Percentiles rank a stretch among this genome's conserved stretches.
Conservation (phyloP, 2,113 vertebrate species). For the Stigmatopora argus region DNA sequence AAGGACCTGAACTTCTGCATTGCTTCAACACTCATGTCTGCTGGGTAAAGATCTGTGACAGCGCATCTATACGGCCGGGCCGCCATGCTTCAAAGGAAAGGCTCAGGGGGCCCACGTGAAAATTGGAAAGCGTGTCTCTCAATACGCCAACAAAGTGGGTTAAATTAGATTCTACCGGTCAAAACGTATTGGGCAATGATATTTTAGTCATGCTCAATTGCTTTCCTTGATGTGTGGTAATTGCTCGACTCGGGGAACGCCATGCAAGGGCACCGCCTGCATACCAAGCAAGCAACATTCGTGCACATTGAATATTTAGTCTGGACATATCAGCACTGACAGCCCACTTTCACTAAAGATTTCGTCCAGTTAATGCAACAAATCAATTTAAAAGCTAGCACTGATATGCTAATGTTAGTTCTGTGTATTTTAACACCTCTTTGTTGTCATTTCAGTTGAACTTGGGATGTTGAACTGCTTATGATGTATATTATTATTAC, state of each 20-base stretch:
- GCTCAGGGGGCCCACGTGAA: constrained; percentile 40
- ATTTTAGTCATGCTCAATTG: constrained; percentile 72
- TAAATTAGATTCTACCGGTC: constrained; percentile 56
- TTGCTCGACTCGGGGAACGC: constrained; percentile 63
- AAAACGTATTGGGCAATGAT: constrained; percentile 59
- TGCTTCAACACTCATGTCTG: constrained; percentile 26
- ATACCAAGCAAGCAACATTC: constrained; percentile 49
- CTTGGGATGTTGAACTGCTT: too few relatives aligned
- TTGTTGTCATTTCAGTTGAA: too few relatives aligned
- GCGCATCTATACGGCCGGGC: constrained; percentile 25
- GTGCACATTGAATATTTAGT: background rate
- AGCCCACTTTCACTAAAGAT: background rate
- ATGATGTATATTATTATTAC: too few relatives aligned
- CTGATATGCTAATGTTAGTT: background rate
- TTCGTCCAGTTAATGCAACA: background rate
- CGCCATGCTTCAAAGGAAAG: constrained; percentile 40
- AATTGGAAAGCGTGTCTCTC: constrained; percentile 64
- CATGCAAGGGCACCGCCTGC: constrained; percentile 29
- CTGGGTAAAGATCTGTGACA: constrained; percentile 45
- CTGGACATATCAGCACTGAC: background rate
- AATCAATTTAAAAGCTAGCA: background rate
- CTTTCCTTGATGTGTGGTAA: constrained; percentile 69
- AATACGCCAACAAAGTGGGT: constrained; percentile 66
- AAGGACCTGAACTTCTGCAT: constrained; percentile 20
- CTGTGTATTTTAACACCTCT: background rate